Conservation (phyloP, 1,140 invertebrate species). For the Bombus confusus region DNA sequence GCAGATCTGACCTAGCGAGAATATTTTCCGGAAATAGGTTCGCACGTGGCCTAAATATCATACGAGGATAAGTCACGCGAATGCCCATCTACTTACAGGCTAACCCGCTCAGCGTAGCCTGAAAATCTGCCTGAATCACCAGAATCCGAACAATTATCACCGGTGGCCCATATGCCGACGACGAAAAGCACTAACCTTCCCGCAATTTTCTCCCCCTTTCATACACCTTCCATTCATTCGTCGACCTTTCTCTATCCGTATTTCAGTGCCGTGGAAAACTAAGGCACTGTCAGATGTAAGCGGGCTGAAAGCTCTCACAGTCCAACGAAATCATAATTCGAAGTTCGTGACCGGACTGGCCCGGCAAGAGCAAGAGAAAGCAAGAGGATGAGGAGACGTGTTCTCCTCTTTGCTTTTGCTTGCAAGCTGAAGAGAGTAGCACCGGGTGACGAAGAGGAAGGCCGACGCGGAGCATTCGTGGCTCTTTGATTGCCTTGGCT, state of each 20-base stretch:
- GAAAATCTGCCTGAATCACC: background rate
- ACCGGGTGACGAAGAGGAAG: background rate
- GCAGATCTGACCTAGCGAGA: too few relatives aligned
- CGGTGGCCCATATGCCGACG: background rate
- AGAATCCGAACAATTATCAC: conserved; percentile 19
- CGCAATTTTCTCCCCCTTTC: conserved; percentile 1
- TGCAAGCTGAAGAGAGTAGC: background rate
- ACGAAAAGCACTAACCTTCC: background rate
- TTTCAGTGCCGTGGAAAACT: background rate
- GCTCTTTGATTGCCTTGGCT: conserved; percentile 44
- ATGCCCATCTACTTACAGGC: background rate
- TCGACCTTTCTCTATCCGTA: background rate
- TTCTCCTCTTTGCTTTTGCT: background rate
- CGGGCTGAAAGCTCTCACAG: conserved; percentile 32
- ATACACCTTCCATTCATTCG: conserved; percentile 8
- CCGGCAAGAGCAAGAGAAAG: background rate
- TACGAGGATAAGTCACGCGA: background rate
- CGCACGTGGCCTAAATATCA: too few relatives aligned
- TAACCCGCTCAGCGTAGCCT: background rate
- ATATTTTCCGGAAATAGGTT: too few relatives aligned
- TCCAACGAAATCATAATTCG: conserved; percentile 48
- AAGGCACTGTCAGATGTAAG: background rate
- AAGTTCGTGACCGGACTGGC: conserved; percentile 45
- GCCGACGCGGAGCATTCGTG: background rate
- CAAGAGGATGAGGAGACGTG: background rate